Conservation (phyloP, 1,140 invertebrate species). For the Hirudo medicinalis region DNA sequence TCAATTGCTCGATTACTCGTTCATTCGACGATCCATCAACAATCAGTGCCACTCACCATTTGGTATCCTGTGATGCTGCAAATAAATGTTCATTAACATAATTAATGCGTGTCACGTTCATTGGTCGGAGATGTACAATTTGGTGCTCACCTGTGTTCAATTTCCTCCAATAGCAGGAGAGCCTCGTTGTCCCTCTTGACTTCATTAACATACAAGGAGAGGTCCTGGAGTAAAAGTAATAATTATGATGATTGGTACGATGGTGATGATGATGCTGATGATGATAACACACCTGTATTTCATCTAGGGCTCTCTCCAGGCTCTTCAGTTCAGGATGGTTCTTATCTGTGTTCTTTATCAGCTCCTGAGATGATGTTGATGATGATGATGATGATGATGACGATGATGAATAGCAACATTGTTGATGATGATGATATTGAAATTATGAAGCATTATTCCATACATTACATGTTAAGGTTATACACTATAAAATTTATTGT, state of each 20-base stretch:
- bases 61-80: conserved; percentile 48
- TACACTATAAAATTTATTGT: too few species aligned
- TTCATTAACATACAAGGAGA: conserved; percentile 93
- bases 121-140: too few species aligned
- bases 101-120: too few species aligned
- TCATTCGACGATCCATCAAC: neutral
- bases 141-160: conserved; percentile 50
- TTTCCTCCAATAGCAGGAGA: conserved; percentile 72
- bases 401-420: too few species aligned
- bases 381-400: too few species aligned
- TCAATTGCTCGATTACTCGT: neutral
- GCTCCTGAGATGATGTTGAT: conserved; percentile 50
- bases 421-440: neutral
- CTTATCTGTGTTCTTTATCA: conserved; percentile 67
- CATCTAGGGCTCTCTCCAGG: conserved; percentile 74
- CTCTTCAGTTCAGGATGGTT: conserved; percentile 56
- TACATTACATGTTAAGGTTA: too few species aligned
- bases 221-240: conserved; percentile 47
- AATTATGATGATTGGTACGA: neutral
- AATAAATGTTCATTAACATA: conserved; percentile 20
- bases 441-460: neutral
- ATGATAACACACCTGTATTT: conserved; percentile 56
- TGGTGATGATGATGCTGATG: neutral
- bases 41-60: conserved; percentile 35
- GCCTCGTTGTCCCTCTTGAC: conserved; percentile 92